A percentile compares a stretch with the other conserved stretches of the same genome.
Evolutionary conservation across 2,113 vertebrate genomes (phyloP).

Genomic region (Mastomys coucha): DNA sequence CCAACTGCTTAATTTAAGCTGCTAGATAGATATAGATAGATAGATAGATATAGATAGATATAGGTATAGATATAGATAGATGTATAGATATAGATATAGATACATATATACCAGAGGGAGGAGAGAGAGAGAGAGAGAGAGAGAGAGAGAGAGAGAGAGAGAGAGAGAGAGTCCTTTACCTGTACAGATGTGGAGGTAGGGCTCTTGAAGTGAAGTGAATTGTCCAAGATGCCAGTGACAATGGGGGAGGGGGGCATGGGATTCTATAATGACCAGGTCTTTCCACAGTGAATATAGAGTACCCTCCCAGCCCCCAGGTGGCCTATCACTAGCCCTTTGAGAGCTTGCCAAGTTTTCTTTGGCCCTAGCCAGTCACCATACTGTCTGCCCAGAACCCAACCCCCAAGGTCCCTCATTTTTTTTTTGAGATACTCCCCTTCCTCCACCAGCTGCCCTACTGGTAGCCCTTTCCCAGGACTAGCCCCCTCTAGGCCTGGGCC

Average conservation of each 20-base stretch:
- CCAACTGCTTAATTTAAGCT: background rate
- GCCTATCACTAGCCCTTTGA: background rate
- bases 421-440: background rate
- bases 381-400: background rate
- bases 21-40: too few relatives aligned
- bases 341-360: background rate
- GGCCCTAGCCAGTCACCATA: background rate
- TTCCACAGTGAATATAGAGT: background rate
- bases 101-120: too few relatives aligned
- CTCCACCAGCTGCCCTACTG: background rate
- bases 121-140: too few relatives aligned
- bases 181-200: background rate
- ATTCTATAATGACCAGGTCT: background rate
- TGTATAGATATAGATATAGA: too few relatives aligned
- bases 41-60: too few relatives aligned
- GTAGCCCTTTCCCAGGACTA: background rate
- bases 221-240: background rate
- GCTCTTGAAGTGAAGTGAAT: background rate
- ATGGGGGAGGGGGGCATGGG: background rate
- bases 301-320: background rate
- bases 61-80: too few relatives aligned
- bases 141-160: too few relatives aligned
- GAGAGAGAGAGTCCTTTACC: background rate
- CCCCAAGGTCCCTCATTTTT: background rate
- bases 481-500: background rate